Base-by-base conservation (phyloP, 2,797 vertebrate genomes). In the Lepilemur septentrionalis region DNA sequence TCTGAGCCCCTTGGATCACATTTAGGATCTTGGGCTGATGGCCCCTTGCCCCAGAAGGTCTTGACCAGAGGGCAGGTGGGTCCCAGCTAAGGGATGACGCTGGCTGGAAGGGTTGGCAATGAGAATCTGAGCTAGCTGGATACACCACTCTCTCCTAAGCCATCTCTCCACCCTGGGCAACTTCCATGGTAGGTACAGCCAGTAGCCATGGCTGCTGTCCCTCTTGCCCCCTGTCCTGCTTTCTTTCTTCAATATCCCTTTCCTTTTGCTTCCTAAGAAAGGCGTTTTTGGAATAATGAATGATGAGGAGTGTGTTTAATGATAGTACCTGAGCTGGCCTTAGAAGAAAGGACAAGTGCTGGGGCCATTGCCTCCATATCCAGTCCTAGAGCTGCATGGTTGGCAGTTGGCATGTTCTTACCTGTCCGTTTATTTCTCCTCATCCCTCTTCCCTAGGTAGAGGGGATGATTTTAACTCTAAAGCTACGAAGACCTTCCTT, bases 131-230 rank as follows among this genome's bases (percentile, higher is more conserved):
- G 55, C 67, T 95, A 59, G 30, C 81, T 79, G 94, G 89, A 96
- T 89, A 91, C 65, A 25, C 57, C 61, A 65, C n/a, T 93, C 61
- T 89, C 93, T 96, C 87, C 59, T 89, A 92, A 96, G 38, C 67
- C 81, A 76, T 80, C 90, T 94, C 76, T 89, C 30, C 59, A 67
- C 35, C 52, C 78, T 92, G 95, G 79, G 82, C 89, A 95, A 95
- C 92, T 96, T 96, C 75, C 82, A 86, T 96, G 97, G 97, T 98
- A 98, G 95, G 97, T 98, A 94, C 50, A 78, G 43, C 61, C 89
- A 89, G 80, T 89, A 94, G 86, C 80, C 43, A 52, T 90, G 85
- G 88, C 81, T 87, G 11, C 93, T 63, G 43, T 35, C 43, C 35
- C 30, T 22, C 50, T n/a, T 57, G 3, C 55, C 22, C 20, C 55